These are phyloP conservation scores for Branchipolynoe longqiensis DNA, from an alignment of 2,888 invertebrate genomes.

Conservation along the genomic window DNA sequence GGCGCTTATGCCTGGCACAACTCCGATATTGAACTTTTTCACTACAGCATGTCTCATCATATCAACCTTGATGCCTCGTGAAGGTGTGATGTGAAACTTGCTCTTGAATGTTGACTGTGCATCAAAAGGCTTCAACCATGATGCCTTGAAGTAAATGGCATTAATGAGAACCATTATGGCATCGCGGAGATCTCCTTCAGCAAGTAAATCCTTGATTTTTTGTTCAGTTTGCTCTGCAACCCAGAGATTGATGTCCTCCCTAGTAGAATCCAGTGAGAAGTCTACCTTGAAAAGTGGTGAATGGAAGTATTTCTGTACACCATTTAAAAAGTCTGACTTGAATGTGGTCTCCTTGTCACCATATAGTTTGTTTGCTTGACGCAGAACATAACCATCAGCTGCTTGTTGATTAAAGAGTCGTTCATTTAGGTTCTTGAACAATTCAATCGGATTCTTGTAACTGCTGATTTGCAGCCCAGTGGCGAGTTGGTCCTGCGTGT, in stretches of 20 bases:
- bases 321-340: slow-evolving; percentile 60
- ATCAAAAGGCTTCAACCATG: slow-evolving; percentile 1
- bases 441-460: slow-evolving; percentile 54
- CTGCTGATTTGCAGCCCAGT: slow-evolving; percentile 64
- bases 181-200: neutral
- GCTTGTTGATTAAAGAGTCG: neutral
- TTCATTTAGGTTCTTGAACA: neutral
- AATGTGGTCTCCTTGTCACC: slow-evolving; percentile 61
- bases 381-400: slow-evolving; percentile 67
- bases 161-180: slow-evolving; percentile 1
- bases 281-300: slow-evolving; percentile 70
- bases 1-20: neutral
- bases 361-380: slow-evolving; percentile 73
- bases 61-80: neutral
- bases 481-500: slow-evolving; percentile 77
- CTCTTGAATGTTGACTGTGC: neutral
- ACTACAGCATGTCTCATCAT: slow-evolving; percentile 9
- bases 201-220: slow-evolving; percentile 88
- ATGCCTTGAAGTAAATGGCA: slow-evolving; percentile 27
- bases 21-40: neutral
- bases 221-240: slow-evolving; percentile 90
- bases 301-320: slow-evolving; percentile 67
- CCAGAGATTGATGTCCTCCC: slow-evolving; percentile 88
- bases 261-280: slow-evolving; percentile 73
- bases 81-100: neutral